phyloP scores from a whole-genome alignment of 2,888 invertebrate genomes.

The Orchesella flavescens region DNA sequence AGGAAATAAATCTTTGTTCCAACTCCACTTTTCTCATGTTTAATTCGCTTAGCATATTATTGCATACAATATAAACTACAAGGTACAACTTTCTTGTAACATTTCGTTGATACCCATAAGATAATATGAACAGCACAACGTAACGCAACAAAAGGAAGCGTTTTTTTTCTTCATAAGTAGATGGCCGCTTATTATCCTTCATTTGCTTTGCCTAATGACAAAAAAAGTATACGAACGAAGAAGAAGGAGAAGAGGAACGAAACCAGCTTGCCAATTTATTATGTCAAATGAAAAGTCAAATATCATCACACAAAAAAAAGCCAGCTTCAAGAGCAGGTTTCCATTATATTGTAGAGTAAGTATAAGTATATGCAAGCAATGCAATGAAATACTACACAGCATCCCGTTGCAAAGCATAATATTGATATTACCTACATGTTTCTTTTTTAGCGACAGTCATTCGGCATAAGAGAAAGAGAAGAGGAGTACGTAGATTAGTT shows the following conservation, averaged over 20 bases:
- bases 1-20: not conserved
- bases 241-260: not conserved
- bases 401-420: not conserved
- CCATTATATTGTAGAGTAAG: slow-evolving; percentile 14
- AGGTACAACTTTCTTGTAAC: no score
- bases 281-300: slow-evolving; percentile 55
- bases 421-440: no score
- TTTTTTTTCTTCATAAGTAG: not conserved
- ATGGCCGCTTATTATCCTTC: slow-evolving; percentile 9
- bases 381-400: not conserved
- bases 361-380: no score
- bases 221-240: not conserved
- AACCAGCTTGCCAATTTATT: slow-evolving; percentile 45
- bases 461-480: no score
- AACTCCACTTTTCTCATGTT: slow-evolving; percentile 54
- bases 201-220: slow-evolving; percentile 20
- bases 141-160: no score
- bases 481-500: no score
- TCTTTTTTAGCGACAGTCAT: no score
- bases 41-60: slow-evolving; percentile 2
- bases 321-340: slow-evolving; percentile 52
- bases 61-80: not conserved
- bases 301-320: slow-evolving; percentile 16
- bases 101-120: no score
- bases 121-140: no score